Base-by-base conservation (phyloP, 2,113 vertebrate genomes). In the Anarhynchus alexandrinus region DNA sequence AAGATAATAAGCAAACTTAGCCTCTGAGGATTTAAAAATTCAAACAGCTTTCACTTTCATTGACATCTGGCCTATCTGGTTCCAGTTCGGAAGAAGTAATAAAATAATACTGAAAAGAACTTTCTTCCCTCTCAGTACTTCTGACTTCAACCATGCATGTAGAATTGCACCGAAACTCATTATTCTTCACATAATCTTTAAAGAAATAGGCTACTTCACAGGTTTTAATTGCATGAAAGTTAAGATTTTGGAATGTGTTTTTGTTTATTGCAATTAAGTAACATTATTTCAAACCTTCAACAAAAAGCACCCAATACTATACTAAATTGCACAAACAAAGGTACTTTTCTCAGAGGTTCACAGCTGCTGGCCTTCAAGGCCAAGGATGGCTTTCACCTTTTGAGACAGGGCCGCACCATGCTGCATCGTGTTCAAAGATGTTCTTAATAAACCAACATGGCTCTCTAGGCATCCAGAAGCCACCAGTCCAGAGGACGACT, bases 381-480 rank as follows among this genome's bases (percentile, higher is more conserved):
- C 3, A 3, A 67, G 47, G 32, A 32, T 38, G 32, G 32, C 11
- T 62, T 66, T 77, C 23, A n/a, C 4, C 8, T 77, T 78, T 71
- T 49, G 11, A 52, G 43, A 32, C 5, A 19, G 42, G 34, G 38
- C 30, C 83, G 36, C 9, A 26, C 22, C 7, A 4, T 22, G 11
- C 10, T 82, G 32, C 32, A 16, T 3, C 0, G 0, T 77, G 9
- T 32, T 66, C 45, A 81, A 26, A 70, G 15, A 5, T 11, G 10
- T 45, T 73, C 10, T 61, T 86, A 49, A 40, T 29, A 32, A 62
- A 2, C 16, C 17, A 59, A 0, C 12, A 25, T 12, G 23, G 12
- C 13, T 66, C 27, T 73, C 43, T 57, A 57, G 15, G 8, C 13
- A 54, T 42, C 15, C 26, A 42, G 58, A 66, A 7, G 12, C 16